A percentile compares a stretch with the other conserved stretches of the same genome.
These are phyloP conservation scores for Ictalurus punctatus DNA, from an alignment of 2,113 vertebrate genomes.

Conservation along the genomic window DNA sequence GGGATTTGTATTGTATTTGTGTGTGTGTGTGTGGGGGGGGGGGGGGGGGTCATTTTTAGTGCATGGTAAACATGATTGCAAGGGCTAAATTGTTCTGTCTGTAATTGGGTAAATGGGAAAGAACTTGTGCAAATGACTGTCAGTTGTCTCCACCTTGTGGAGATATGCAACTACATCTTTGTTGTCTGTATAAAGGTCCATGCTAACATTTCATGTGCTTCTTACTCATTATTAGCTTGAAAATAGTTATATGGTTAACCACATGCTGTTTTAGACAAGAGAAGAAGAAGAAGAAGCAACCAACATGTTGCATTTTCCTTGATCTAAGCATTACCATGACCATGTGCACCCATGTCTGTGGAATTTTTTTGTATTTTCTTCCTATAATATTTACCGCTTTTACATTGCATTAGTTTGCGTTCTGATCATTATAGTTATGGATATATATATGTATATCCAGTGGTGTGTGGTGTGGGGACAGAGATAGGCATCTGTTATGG, in stretches of 20 bases:
- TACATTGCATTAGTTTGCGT: neutral
- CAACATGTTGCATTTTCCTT: neutral
- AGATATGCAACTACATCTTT: neutral
- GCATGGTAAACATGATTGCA: neutral
- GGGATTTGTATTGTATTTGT: neutral
- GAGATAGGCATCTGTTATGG: neutral
- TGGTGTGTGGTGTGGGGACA: neutral
- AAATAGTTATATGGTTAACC: neutral
- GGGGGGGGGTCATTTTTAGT: too few species aligned
- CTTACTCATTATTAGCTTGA: neutral
- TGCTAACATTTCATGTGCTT: neutral
- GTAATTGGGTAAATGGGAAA: neutral
- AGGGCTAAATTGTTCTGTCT: neutral
- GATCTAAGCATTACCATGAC: neutral
- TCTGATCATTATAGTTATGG: neutral
- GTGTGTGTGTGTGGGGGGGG: too few species aligned
- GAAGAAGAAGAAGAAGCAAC: neutral
- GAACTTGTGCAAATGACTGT: neutral
- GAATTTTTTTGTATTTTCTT: neutral
- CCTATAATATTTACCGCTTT: neutral
- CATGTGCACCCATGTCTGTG: neutral
- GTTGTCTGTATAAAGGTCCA: neutral
- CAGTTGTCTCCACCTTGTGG: constrained; percentile 67
- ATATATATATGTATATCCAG: neutral
- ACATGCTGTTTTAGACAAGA: neutral